These are phyloP conservation scores for Volucella inflata DNA, from an alignment of 2,888 invertebrate genomes.

Conservation along the genomic window DNA sequence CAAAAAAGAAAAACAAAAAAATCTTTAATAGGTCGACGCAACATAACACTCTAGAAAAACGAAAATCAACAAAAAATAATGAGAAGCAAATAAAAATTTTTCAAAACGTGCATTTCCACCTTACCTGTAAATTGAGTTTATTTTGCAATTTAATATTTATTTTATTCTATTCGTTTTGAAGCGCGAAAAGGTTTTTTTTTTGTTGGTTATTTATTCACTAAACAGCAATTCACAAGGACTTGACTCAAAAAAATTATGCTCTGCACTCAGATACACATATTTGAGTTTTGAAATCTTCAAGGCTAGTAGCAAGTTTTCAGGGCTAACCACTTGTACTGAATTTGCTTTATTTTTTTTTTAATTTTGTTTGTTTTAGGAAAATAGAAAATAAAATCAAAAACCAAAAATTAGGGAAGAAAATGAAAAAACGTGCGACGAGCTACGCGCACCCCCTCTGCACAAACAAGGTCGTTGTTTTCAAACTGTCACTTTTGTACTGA, in stretches of 20 bases:
- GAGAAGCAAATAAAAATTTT: background rate
- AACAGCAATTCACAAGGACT: slow-evolving; percentile 27
- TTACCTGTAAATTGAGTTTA: slow-evolving; percentile 23
- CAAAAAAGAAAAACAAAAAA: slow-evolving; percentile 25
- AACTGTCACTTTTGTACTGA: slow-evolving; percentile 55
- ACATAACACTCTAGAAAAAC: slow-evolving; percentile 1
- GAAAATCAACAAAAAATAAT: background rate
- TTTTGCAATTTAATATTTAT: background rate
- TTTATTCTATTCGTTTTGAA: slow-evolving; percentile 1
- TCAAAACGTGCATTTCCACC: background rate
- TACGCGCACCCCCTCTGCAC: slow-evolving; percentile 71
- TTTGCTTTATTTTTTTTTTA: background rate
- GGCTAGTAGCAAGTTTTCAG: background rate
- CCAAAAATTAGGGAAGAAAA: slow-evolving; percentile 66
- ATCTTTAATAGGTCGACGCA: slow-evolving; percentile 10
- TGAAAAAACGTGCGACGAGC: slow-evolving; percentile 69
- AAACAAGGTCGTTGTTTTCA: slow-evolving; percentile 56
- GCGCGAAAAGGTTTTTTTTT: slow-evolving; percentile 48
- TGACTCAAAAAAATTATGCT: background rate
- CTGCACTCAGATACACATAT: slow-evolving; percentile 1
- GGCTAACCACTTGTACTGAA: background rate
- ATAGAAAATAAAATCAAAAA: slow-evolving; percentile 64
- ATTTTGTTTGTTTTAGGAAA: slow-evolving; percentile 14
- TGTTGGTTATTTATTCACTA: slow-evolving; percentile 8
- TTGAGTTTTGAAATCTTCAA: background rate